Base-by-base conservation (phyloP, 2,888 invertebrate species). In the Sepiola atlantica region DNA sequence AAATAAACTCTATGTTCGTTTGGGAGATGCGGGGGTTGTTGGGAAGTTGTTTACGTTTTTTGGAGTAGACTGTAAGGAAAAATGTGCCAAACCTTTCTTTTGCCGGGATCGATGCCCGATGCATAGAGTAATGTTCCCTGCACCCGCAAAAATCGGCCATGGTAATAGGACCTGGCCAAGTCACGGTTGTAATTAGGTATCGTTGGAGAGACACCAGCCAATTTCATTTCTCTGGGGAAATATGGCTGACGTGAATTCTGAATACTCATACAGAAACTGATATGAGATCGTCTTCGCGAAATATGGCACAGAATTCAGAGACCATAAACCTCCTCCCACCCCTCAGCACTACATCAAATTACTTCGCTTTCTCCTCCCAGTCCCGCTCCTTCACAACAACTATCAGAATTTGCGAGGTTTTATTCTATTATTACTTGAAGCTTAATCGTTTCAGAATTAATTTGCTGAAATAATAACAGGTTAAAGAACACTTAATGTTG, bases 121-220 rank as follows among this genome's bases (percentile, higher is more conserved):
- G 32, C n/a, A 77, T n/a, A 77, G n/a, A 32, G 16, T 77, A 77
- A 14, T 14, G 0, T 77, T 32, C n/a, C n/a, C 4, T 18, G 32
- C n/a, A n/a, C 77, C 1, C 16, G 6, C 14, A 32, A n/a, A 77
- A 77, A n/a, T n/a, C 1, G n/a, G 77, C n/a, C 16, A 77, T 18
- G 77, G 18, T 77, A 32, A 77, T 77, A n/a, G 32, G n/a, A 77
- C 77, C 77, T 77, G 21, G 77, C 77, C 77, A 77, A 77, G 77
- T 77, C n/a, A 77, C n/a, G n/a, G 77, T 77, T n/a, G 77, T n/a
- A 77, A 77, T 77, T 77, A 77, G n/a, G 77, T n/a, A 77, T 77
- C 77, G 16, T 77, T 77, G 77, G n/a, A 77, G 77, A 20, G 32
- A 77, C 77, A n/a, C 32, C 77, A 18, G 77, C 77, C 77, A 77